phyloP scores from a whole-genome alignment of 2,888 invertebrate genomes.

The Stomorhina lunata region DNA sequence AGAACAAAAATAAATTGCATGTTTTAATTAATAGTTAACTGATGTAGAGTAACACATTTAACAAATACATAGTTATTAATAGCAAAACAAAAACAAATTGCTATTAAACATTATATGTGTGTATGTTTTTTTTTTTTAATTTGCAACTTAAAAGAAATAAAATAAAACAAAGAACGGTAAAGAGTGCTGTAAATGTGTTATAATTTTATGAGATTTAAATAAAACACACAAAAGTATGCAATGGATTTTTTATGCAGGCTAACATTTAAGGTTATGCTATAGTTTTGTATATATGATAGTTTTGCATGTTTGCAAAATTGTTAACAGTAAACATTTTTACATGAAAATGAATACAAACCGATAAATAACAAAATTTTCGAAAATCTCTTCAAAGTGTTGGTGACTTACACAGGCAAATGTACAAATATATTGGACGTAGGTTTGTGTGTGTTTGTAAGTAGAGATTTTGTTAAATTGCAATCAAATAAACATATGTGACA shows the following conservation, averaged over 20 bases:
- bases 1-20: conserved; percentile 33
- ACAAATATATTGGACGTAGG: neutral
- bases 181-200: neutral
- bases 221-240: conserved; percentile 25
- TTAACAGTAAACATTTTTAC: neutral
- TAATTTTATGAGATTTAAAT: no score
- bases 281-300: neutral
- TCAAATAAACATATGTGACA: conserved; percentile 63
- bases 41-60: conserved; percentile 54
- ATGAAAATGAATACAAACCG: conserved; percentile 21
- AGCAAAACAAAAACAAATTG: conserved; percentile 23
- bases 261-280: neutral
- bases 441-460: neutral
- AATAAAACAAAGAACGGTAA: neutral
- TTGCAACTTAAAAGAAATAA: neutral
- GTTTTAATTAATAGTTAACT: conserved; percentile 61
- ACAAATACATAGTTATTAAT: no score
- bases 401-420: neutral
- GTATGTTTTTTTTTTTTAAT: no score
- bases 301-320: conserved; percentile 29
- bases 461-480: conserved; percentile 51
- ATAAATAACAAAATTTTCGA: conserved; percentile 41
- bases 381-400: conserved; percentile 18
- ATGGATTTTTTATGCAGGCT: neutral
- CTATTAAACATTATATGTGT: conserved; percentile 15